Conservation (phyloP, 2,888 invertebrate species). For the Tetranychus piercei region DNA sequence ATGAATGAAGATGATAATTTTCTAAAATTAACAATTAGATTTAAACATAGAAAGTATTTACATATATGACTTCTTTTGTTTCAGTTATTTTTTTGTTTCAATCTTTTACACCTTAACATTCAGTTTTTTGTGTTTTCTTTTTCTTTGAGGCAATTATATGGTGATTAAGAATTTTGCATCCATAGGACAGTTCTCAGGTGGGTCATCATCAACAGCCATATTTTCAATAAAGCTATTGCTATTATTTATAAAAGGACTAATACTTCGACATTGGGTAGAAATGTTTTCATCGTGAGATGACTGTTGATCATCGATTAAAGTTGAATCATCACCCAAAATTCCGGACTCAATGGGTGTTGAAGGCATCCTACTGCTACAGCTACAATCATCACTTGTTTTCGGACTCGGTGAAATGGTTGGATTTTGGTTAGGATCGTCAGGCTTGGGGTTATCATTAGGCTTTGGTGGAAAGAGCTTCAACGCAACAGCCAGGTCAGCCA, state of each 20-base stretch:
- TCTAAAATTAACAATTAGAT: conserved; percentile 1
- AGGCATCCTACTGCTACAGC: not conserved
- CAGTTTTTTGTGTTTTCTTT: not conserved
- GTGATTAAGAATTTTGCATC: conserved; percentile 1
- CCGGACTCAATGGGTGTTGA: not conserved
- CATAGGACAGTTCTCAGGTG: not conserved
- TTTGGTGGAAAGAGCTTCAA: conserved; percentile 34
- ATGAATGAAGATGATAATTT: not conserved
- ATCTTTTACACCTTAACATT: not conserved
- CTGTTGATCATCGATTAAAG: conserved; percentile 2
- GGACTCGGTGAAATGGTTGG: not conserved
- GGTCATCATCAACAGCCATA: not conserved
- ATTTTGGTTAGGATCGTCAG: not conserved
- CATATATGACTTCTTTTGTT: not conserved
- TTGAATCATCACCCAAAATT: not conserved
- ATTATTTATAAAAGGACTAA: conserved; percentile 19
- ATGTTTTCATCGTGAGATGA: conserved; percentile 15
- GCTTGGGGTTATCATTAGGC: not conserved
- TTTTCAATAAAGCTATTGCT: conserved; percentile 4
- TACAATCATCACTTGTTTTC: not conserved
- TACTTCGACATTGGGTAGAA: conserved; percentile 20
- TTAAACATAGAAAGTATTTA: not conserved
- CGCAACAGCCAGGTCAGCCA: conserved; percentile 73
- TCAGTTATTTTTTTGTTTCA: not conserved
- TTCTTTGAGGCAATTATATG: not conserved